A percentile compares a stretch with the other conserved stretches of the same genome.
These are phyloP conservation scores for Perca schrenkii DNA, from an alignment of 2,113 vertebrate species.

Conservation along the genomic window DNA sequence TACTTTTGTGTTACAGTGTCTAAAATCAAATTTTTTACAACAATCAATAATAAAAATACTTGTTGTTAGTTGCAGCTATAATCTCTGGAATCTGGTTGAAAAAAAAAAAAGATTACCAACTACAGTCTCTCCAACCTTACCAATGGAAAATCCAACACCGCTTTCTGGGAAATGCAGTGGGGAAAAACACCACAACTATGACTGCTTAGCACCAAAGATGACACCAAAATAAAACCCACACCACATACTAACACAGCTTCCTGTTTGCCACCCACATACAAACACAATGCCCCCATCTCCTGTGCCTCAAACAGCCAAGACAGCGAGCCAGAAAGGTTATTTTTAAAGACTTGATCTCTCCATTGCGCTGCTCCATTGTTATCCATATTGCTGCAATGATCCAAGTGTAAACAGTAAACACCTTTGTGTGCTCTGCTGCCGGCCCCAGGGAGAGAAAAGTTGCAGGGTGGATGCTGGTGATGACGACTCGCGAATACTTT, in stretches of 20 bases:
- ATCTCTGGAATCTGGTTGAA: not conserved
- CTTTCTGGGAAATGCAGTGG: constrained; percentile 37
- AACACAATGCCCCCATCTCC: constrained; percentile 40
- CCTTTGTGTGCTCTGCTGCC: constrained; percentile 10
- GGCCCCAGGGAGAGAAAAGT: not conserved
- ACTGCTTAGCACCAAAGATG: constrained; percentile 31
- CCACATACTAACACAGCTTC: constrained; percentile 40
- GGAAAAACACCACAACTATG: constrained; percentile 19
- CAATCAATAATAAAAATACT: not conserved
- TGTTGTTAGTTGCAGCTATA: not conserved
- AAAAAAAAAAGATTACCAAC: not conserved
- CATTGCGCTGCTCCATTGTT: constrained; percentile 70
- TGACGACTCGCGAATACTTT: constrained; percentile 32
- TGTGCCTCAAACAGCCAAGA: constrained; percentile 36
- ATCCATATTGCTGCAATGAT: constrained; percentile 37
- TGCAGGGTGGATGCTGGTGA: constrained; percentile 14
- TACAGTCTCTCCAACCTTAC: not conserved
- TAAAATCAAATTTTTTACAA: not conserved
- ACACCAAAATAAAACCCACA: constrained; percentile 59
- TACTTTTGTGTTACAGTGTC: too few species aligned
- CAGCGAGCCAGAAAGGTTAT: constrained; percentile 44
- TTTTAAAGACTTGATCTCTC: constrained; percentile 59
- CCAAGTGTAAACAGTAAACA: constrained; percentile 61
- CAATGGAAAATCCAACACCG: not conserved
- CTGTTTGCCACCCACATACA: constrained; percentile 48